Base-by-base conservation (phyloP, 1,140 invertebrate species). In the Halictus rubicundus region DNA sequence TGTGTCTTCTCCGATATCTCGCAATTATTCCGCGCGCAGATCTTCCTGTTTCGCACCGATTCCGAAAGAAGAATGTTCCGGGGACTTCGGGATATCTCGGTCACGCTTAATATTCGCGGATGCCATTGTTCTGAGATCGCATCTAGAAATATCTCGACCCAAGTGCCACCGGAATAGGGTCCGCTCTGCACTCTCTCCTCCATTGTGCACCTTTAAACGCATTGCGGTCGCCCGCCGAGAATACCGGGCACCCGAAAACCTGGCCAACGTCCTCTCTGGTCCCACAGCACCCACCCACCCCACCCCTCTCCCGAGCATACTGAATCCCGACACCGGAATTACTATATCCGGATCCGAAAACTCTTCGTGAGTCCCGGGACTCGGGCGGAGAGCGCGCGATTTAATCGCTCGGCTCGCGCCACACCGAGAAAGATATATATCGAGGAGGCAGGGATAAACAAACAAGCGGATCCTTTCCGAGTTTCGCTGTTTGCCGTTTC, bases 41-140 rank as follows among this genome's bases (percentile, higher is more conserved):
- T 61, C 65, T 73, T 73, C 25, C 68, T 52, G 64, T 25, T 65
- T 68, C 19, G 16, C 52, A 69, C n/a, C 59, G 57, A 70, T 74
- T 78, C 37, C 64, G 32, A 12, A 59, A 12, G n/a, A 16, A 25
- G 66, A 66, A 52, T 64, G 65, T 14, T 68, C 46, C 42, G 46
- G 52, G 52, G 63, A 27, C 59, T n/a, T 54, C 16, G n/a, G 27
- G 7, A 21, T n/a, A 79, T 80, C 64, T 75, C 71, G 60, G 64
- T 69, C 54, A 49, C 46, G 69, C 16, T 52, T 71, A 77, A 61
- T 64, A 54, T 61, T 52, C 54, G 42, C 57, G n/a, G 84, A 86
- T 87, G 78, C 84, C 84, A 86, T 86, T 90, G 88, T 91, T 90
- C 79, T 84, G 74, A 90, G 90, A 82, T 88, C 88, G 85, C 84